Base-by-base conservation (phyloP, 2,888 invertebrate genomes). In the Autographa pulchrina region DNA sequence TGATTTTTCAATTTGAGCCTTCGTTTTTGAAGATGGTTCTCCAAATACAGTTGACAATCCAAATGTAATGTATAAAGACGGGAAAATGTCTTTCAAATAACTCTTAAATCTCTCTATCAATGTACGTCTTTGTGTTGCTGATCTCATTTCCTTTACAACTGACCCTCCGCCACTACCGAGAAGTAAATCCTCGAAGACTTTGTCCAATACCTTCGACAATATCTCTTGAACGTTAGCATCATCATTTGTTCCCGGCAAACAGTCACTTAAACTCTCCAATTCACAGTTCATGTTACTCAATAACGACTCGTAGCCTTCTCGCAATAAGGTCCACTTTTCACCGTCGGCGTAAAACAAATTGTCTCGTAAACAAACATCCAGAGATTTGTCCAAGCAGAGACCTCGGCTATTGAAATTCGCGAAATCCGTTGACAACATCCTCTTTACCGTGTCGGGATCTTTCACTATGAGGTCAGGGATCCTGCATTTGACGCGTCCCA, bases 301-400 rank as follows among this genome's bases (percentile, higher is more conserved):
- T 79, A 95, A 82, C 72, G 93, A 89, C 54, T 94, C 94, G 75
- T 95, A 90, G 65, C 91, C 90, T 32, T 89, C 87, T 1, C 93
- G 90, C 78, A 95, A 78, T 85, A 94, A 82, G 81, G 93, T 94
- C 94, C 96, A 95, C 75, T 95, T 95, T 91, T 95, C 95, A 52
- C 93, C 94, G 82, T 95, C 94, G 20, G 93, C 91, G 83, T 95
- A 95, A 90, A 95, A 96, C 90, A 95, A 92, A 94, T 96, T 96
- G 94, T 95, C 93, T 92, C 93, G 92, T 92, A 96, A 91, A 93
- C 95, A 95, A 94, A 94, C 92, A 94, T 96, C 96, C 92, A 88
- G 91, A 90, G 95, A 94, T 92, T 94, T 95, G 93, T 94, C 94
- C 91, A 96, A 92, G 88, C 90, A 92, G 83, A 93, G 92, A 86